These are phyloP conservation scores for Physella acuta DNA, from an alignment of 1,140 invertebrate species.

Conservation along the genomic window DNA sequence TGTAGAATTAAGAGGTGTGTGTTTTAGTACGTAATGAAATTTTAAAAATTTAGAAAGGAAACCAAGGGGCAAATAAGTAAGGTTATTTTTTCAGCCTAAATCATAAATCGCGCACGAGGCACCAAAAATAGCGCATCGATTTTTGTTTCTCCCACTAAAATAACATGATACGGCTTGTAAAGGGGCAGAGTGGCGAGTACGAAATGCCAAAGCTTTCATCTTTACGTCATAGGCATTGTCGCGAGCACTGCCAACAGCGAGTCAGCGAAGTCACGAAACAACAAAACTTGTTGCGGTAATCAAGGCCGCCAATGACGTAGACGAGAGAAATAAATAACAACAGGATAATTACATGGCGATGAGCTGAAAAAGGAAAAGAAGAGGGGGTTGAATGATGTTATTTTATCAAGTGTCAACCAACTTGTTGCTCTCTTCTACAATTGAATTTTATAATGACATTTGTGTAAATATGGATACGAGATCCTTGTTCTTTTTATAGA, in stretches of 20 bases:
- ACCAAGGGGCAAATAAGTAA: conserved; percentile 5
- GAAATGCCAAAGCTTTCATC: conserved; percentile 11
- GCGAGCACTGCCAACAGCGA: neutral
- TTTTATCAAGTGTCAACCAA: no score
- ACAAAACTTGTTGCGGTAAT: conserved; percentile 8
- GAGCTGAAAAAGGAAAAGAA: neutral
- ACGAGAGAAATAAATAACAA: neutral
- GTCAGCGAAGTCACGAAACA: conserved; percentile 6
- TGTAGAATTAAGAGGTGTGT: no score
- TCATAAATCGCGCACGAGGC: conserved; percentile 8
- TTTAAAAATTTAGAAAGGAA: no score
- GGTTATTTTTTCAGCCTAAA: conserved; percentile 4
- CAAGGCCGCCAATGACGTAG: conserved; percentile 15
- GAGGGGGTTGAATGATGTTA: neutral
- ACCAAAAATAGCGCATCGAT: conserved; percentile 1
- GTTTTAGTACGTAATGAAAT: no score
- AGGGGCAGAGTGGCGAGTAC: no score
- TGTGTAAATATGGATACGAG: no score
- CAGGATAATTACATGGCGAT: no score
- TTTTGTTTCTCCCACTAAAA: conserved; percentile 9
- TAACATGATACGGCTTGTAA: no score
- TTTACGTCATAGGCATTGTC: conserved; percentile 19
- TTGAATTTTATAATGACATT: no score
- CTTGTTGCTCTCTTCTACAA: no score
- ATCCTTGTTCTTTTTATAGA: no score